Percentiles rank a stretch among this genome's conserved stretches.
Conservation (phyloP, 2,797 vertebrate species). For the Clarias laeviceps region DNA sequence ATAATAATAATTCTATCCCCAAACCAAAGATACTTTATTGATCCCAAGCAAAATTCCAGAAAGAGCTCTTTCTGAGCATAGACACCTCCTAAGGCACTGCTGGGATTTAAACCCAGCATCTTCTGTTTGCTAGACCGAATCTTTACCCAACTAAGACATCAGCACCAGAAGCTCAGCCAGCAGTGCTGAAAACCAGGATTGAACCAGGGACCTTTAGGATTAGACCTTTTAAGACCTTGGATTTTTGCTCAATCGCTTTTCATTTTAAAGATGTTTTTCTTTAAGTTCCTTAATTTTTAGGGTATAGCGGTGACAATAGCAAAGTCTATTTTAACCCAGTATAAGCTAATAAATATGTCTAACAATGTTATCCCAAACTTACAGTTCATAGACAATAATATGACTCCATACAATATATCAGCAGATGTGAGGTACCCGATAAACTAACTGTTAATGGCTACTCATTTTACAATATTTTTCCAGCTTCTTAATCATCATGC, state of each 20-base stretch:
- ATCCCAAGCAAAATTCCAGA: too few species aligned
- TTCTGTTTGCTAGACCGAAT: too few species aligned
- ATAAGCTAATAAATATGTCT: background rate
- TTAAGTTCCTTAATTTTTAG: conserved; percentile 44
- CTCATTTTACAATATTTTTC: too few species aligned
- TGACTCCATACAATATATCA: background rate
- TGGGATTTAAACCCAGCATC: too few species aligned
- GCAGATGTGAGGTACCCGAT: background rate
- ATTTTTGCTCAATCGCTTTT: conserved; percentile 57
- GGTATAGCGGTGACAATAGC: conserved; percentile 54
- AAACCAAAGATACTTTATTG: too few species aligned
- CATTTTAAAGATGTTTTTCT: conserved; percentile 63
- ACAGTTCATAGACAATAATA: background rate
- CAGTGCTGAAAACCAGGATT: too few species aligned
- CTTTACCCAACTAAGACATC: too few species aligned
- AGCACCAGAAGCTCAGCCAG: too few species aligned
- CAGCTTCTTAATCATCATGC: too few species aligned
- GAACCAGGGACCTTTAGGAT: too few species aligned
- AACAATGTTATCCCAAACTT: background rate
- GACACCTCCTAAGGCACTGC: too few species aligned
- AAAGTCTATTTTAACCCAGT: background rate
- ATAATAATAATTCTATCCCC: background rate
- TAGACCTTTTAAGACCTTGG: conserved; percentile 7
- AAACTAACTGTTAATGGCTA: background rate
- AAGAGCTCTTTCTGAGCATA: too few species aligned